Base-by-base conservation (phyloP, 2,888 invertebrate species). In the Ligdia adustata region DNA sequence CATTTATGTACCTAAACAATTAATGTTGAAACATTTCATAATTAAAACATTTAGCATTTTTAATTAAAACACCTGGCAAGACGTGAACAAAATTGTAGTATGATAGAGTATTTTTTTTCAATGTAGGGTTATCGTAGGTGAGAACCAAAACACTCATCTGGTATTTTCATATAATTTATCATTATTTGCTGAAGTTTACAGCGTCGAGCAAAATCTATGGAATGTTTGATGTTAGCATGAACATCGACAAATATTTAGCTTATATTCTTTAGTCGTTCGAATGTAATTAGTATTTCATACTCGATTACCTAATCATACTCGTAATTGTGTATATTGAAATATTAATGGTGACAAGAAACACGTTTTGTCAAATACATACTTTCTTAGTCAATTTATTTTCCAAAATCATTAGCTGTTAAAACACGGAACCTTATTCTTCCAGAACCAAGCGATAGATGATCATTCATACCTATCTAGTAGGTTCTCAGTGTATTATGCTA, bases 341-440 rank as follows among this genome's bases (percentile, higher is more conserved):
- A 49, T 52, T 57, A 52, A 64, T 48, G 60, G 66, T 66, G 64
- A 69, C 69, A 65, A 57, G 41, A 46, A 57, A 46, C 42, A 18
- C 52, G 69, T n/a, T n/a, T n/a, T 71, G 75, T 85, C 79, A 75
- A 79, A 69, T 66, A 72, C 62, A n/a, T n/a, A n/a, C n/a, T n/a
- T n/a, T n/a, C n/a, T 81, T 87, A 87, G 86, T 86, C 88, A 87
- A 88, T 82, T 87, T 75, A 78, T 55, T 75, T 62, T 71, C 79
- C 75, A 79, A 81, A 78, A 73, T 81, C 69, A 66, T 66, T 79
- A 82, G 75, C 65, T 64, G 48, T 73, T 75, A 69, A 65, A 55
- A 53, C 58, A 55, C 62, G 50, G 60, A 62, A 55, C 60, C 53
- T 66, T 58, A 64, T 66, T 67, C 47, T 66, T 61, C 62, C 61